Base-by-base conservation (phyloP, 1,140 invertebrate species). In the Diploscapter pachys region DNA sequence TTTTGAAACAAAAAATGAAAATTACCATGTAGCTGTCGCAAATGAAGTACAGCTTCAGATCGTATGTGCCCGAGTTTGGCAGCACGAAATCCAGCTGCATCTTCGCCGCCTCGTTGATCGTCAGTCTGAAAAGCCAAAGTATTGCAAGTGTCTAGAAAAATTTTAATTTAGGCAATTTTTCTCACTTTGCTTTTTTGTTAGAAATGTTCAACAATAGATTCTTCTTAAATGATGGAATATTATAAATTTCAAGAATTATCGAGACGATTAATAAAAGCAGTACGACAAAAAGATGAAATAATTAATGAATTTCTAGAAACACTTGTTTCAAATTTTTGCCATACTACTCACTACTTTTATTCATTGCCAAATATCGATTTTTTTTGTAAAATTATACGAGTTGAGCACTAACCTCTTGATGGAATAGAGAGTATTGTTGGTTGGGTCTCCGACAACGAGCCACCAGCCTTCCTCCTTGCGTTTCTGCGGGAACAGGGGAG, bases 401-500 rank as follows among this genome's bases (percentile, higher is more conserved):
- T 59, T 50, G 8, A 77, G 51, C 70, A 50, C 3, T 68, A 57
- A 75, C 73, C 96, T 89, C 86, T 99, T 99, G 83, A 99, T 99
- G 3, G 94, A 97, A 0, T 98, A 89, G 11, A 99, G 87, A 0
- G 93, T 94, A 87, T 99, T 99, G 2, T 89, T 90, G 83, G 93
- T 94, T 0, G 94, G 92, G 87, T 98, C 96, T 2, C 96, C 96
- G 83, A 99, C 95, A 13, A 99, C 95, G 4, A 99, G 92, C 96
- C 97, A 99, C 96, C 97, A 99, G 57, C 95, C 95, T 89, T 99
- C 96, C 87, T 99, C 96, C 64, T 95, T 91, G 91, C 96, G 96
- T 85, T 92, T 91, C 89, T 93, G 93, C 61, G 96, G 96, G 89
- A 96, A 99, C 87, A 95, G 93, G 0, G 96, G 96, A 13, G 96